A percentile compares a stretch with the other conserved stretches of the same genome.
phyloP scores from a whole-genome alignment of 2,888 invertebrate species.

The Melikaiella ostensackeni region DNA sequence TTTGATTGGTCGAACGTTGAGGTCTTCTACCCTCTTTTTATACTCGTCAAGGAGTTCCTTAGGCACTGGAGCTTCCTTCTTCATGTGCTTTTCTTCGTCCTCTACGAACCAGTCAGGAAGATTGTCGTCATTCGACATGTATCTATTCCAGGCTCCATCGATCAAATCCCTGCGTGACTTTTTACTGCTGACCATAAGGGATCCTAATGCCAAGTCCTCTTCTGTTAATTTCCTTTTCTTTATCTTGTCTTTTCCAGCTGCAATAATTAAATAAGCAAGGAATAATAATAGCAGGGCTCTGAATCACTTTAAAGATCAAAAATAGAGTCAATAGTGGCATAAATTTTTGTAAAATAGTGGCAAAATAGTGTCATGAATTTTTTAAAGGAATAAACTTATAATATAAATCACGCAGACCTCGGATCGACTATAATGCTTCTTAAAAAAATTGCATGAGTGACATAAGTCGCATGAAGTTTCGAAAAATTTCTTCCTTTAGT shows the following conservation, averaged over 20 bases:
- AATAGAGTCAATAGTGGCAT: too few species aligned
- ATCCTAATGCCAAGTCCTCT: slow-evolving; percentile 94
- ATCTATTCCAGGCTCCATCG: slow-evolving; percentile 96
- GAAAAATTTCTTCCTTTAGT: too few species aligned
- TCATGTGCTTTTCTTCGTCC: slow-evolving; percentile 95
- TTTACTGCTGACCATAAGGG: slow-evolving; percentile 92
- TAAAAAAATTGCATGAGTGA: too few species aligned
- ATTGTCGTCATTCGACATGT: slow-evolving; percentile 92
- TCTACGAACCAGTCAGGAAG: slow-evolving; percentile 97
- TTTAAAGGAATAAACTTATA: too few species aligned
- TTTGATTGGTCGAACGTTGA: slow-evolving; percentile 97
- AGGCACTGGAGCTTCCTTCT: slow-evolving; percentile 89
- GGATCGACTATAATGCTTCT: too few species aligned
- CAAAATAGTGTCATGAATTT: too few species aligned
- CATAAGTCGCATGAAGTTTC: too few species aligned
- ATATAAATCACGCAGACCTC: too few species aligned
- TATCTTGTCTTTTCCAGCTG: slow-evolving; percentile 78
- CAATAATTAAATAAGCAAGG: slow-evolving; percentile 54
- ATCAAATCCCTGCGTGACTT: slow-evolving; percentile 93
- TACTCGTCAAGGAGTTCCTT: slow-evolving; percentile 93
- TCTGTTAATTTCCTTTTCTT: slow-evolving; percentile 87
- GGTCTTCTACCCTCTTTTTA: slow-evolving; percentile 87
- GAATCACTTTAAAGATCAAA: too few species aligned
- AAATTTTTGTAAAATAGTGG: too few species aligned
- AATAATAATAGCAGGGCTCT: slow-evolving; percentile 4